Conservation (phyloP, 2,797 vertebrate genomes). For the Lithobates sylvaticus region DNA sequence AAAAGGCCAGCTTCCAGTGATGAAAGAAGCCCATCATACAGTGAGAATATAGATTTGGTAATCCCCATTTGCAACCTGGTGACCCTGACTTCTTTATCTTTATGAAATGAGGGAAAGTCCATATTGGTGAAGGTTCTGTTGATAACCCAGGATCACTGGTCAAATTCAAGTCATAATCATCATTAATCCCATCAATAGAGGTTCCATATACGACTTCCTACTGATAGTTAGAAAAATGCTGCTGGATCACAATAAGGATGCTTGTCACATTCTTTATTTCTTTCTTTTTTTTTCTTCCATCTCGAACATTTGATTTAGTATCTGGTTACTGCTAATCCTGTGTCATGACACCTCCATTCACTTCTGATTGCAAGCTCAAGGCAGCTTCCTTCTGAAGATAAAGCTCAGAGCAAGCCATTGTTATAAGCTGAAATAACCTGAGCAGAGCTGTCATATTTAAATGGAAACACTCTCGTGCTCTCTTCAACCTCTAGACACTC, state of each 20-base stretch:
- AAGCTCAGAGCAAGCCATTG: conserved; percentile 99
- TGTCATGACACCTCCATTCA: conserved; percentile 99
- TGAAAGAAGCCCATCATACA: not conserved
- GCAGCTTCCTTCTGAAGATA: conserved; percentile 95
- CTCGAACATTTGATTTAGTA: conserved; percentile 98
- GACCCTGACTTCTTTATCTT: conserved; percentile 25
- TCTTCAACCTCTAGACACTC: conserved; percentile 80
- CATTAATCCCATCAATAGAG: conserved; percentile 59
- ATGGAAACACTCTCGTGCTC: conserved; percentile 89
- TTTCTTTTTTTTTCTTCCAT: conserved; percentile 79
- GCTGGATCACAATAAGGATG: conserved; percentile 85
- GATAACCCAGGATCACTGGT: conserved; percentile 45
- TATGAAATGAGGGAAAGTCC: conserved; percentile 22
- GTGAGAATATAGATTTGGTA: not conserved
- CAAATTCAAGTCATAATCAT: conserved; percentile 48
- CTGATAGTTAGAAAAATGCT: conserved; percentile 74
- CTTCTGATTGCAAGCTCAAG: conserved; percentile 95
- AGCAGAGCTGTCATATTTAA: conserved; percentile 82
- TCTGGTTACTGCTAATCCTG: conserved; percentile 94
- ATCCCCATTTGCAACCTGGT: conserved; percentile 25
- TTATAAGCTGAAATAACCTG: conserved; percentile 85
- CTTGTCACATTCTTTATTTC: conserved; percentile 85
- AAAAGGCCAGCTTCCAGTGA: not conserved
- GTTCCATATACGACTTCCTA: conserved; percentile 68
- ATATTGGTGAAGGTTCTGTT: conserved; percentile 19